Base-by-base conservation (phyloP, 1,140 invertebrate species). In the Halyomorpha halys region DNA sequence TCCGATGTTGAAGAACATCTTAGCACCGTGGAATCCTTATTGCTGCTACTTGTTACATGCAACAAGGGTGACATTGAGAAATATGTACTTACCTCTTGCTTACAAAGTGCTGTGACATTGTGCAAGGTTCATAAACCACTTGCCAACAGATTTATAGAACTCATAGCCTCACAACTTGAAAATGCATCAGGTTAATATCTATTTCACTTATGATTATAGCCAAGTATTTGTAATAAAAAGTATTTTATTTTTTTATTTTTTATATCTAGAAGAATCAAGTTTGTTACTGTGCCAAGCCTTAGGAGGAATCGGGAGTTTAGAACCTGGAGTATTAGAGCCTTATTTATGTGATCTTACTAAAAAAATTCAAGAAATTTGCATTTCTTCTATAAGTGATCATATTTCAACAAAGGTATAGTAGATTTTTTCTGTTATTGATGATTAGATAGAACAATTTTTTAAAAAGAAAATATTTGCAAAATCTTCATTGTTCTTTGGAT, bases 61-160 rank as follows among this genome's bases (percentile, higher is more conserved):
- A 61, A 65, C 18, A 51, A 65, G n/a, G 59, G 63, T 25, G 61
- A 53, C 18, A 51, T 62, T 30, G 64, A 66, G 14, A 49, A 69
- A 14, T 56, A 47, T 23, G 66, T 65, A 11, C 71, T 87, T 14
- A 82, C 83, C 72, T 76, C 82, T 2, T 82, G 81, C 44, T 70
- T 91, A 15, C 77, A 79, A 21, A 89, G 87, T 72, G 81, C 83
- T 63, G 86, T 91, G 44, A 81, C 81, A 69, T 71, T 88, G 18
- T 85, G 85, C 69, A 74, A 81, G 69, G 78, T 79, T 2, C 79
- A 81, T 61, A 76, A 77, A n/a, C 78, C 76, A 62, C 77, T 83
- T 66, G 81, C 83, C 69, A 74, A 77, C 16, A 74, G 79, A 23
- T 86, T 86, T 74, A 81, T 86, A 4, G 80, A 84, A 53, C 77